Evolutionary conservation across 1,140 invertebrate genomes (phyloP), one percentile per base, ranked within the genome.

Genomic region (Caerostris extrusa): DNA sequence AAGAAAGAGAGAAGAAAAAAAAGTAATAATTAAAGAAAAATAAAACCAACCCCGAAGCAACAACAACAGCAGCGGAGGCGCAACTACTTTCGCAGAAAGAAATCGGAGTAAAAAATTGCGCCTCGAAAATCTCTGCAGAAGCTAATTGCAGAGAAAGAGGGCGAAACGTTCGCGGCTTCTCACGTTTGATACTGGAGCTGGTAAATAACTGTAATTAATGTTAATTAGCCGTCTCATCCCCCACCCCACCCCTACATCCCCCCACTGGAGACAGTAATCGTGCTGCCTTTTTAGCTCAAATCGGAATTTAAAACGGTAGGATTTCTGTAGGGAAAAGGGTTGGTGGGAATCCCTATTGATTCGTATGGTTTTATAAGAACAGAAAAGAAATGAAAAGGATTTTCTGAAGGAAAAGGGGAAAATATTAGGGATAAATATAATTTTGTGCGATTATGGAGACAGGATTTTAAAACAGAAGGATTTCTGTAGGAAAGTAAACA

Each of bases 161-260:
- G 64, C 12, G 53, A 57, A 85, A 19, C 55, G 83, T 69, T 55
- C 64, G 34, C 34, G 34, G 34, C 19, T 61, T 82, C 34, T 82
- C 69, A 82, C 69, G 17, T 81, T 91, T 58, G 71, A 58, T 19
- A 55, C 57, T 50, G 90, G 77, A 64, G 58, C 17, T 53, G 90
- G 55, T 14, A 91, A 91, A 91, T 91, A 91, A 91, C 90, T 61
- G 90, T 91, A 91, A 91, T 91, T 91, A 91, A 91, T 91, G 90
- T 91, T 91, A 91, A 91, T 91, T 91, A 91, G 90, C 56, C n/a
- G 34, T 50, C 10, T 50, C 34, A 7, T 5, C 34, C 69, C 19
- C 34, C 34, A 5, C 71, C 50, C 4, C n/a, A n/a, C 69, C 10
- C 3, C 0, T 34, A 7, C 34, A 10, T 8, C 71, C 71, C 12